These are phyloP conservation scores for Centrocercus urophasianus DNA, from an alignment of 2,113 vertebrate genomes.

Conservation along the genomic window DNA sequence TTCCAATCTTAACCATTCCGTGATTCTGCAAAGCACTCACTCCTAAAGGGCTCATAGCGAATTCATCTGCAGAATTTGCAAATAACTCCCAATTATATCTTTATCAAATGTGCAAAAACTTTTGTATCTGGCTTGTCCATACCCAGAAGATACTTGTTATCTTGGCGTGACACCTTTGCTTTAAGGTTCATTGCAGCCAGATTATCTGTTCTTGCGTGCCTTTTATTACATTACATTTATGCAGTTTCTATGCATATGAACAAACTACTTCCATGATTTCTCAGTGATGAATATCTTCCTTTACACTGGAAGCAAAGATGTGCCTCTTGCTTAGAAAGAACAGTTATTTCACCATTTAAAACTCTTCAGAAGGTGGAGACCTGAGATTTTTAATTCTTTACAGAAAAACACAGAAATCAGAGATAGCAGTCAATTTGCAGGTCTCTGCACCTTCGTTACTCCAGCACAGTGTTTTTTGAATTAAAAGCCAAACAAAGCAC, in stretches of 20 bases:
- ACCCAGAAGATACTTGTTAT: neutral
- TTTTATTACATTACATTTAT: slow-evolving; percentile 51
- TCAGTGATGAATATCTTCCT: neutral
- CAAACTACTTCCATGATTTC: neutral
- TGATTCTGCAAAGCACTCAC: neutral
- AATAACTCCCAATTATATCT: neutral
- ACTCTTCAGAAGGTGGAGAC: neutral
- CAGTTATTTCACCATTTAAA: slow-evolving; percentile 30
- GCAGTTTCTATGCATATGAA: slow-evolving; percentile 22
- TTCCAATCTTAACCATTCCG: neutral
- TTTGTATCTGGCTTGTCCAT: slow-evolving; percentile 16
- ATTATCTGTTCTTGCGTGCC: neutral
- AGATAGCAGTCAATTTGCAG: neutral
- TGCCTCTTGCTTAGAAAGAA: neutral
- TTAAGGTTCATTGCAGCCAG: slow-evolving; percentile 17
- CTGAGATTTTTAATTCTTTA: neutral
- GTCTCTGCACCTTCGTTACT: neutral
- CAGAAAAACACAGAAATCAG: neutral
- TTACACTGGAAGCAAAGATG: neutral
- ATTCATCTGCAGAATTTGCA: neutral
- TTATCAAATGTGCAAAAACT: neutral
- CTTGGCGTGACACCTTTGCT: neutral
- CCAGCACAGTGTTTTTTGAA: neutral
- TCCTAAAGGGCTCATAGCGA: neutral
- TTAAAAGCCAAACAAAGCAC: neutral